Conservation (phyloP, 2,113 vertebrate genomes). For the Bostrychus sinensis region DNA sequence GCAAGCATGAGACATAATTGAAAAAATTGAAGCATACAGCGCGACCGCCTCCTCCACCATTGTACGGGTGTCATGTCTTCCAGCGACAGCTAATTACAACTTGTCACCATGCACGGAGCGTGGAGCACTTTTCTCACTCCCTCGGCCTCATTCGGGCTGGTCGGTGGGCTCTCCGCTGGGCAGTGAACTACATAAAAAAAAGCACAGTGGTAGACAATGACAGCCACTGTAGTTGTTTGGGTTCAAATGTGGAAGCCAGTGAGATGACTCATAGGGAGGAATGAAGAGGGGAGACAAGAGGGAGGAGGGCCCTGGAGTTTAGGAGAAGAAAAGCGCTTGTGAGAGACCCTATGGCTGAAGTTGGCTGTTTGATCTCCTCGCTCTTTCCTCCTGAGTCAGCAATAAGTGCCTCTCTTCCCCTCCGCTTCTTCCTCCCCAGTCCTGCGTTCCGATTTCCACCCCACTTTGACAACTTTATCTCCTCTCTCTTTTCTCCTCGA, state of each 20-base stretch:
- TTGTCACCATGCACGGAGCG: slow-evolving; percentile 33
- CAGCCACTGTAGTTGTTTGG: slow-evolving; percentile 73
- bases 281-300: slow-evolving; percentile 55
- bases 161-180: slow-evolving; percentile 25
- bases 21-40: slow-evolving; percentile 32
- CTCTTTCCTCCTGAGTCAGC: slow-evolving; percentile 54
- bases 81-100: slow-evolving; percentile 62
- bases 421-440: slow-evolving; percentile 19
- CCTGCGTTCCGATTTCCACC: slow-evolving; percentile 25
- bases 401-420: slow-evolving; percentile 21
- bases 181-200: slow-evolving; percentile 26
- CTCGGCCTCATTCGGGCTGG: slow-evolving; percentile 8
- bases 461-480: slow-evolving; percentile 34
- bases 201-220: slow-evolving; percentile 68
- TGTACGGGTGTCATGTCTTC: slow-evolving; percentile 48
- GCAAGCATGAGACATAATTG: slow-evolving; percentile 22
- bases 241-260: slow-evolving; percentile 65
- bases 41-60: slow-evolving; percentile 32
- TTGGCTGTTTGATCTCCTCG: slow-evolving; percentile 56
- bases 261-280: slow-evolving; percentile 74
- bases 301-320: slow-evolving; percentile 44
- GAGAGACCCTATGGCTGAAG: slow-evolving; percentile 59
- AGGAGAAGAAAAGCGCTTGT: slow-evolving; percentile 40
- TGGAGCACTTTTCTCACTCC: slow-evolving; percentile 20
- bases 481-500: slow-evolving; percentile 11